Base-by-base conservation (phyloP, 2,888 invertebrate species). In the Abscondita cerata region DNA sequence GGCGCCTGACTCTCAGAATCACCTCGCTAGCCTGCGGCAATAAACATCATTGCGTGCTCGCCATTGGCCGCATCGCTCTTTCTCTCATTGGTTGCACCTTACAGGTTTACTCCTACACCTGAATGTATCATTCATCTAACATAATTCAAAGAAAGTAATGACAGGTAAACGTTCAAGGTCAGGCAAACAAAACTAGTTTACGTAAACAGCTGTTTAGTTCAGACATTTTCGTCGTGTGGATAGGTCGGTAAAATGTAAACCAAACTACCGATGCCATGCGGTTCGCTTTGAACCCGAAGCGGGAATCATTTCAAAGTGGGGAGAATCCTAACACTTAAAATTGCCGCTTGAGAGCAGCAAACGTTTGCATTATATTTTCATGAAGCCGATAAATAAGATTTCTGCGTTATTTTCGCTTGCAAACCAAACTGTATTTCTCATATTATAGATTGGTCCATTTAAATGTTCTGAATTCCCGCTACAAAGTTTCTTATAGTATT, bases 51-150 rank as follows among this genome's bases (percentile, higher is more conserved):
- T 72, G 76, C 73, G 70, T 71, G 72, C 75, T 78, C 79, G 78
- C 80, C 78, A 80, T 80, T 80, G 81, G 81, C 77, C 78, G 76
- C 70, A 62, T 66, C 70, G 66, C 71, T 70, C 65, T 69, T 69
- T 68, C 68, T 74, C 75, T 74, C 72, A 80, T 81, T 81, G 81
- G 81, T 76, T 66, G 75, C 78, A 78, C 79, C 78, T 78, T 71
- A 69, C 76, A 79, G 77, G 79, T 79, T 75, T 71, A 80, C 80
- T 76, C 80, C 81, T 80, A 80, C 64, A 59, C 80, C 79, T 79
- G 79, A 59, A 67, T 59, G 61, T 44, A 60, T 67, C 54, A 55
- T 44, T 47, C 38, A 52, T 44, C 51, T 53, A 41, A 20, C 16
- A 57, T 58, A 33, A 20, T 20, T 46, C 33, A 47, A 19, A 41